Evolutionary conservation across 2,113 vertebrate species (phyloP).

Genomic region (Clarias magur): DNA sequence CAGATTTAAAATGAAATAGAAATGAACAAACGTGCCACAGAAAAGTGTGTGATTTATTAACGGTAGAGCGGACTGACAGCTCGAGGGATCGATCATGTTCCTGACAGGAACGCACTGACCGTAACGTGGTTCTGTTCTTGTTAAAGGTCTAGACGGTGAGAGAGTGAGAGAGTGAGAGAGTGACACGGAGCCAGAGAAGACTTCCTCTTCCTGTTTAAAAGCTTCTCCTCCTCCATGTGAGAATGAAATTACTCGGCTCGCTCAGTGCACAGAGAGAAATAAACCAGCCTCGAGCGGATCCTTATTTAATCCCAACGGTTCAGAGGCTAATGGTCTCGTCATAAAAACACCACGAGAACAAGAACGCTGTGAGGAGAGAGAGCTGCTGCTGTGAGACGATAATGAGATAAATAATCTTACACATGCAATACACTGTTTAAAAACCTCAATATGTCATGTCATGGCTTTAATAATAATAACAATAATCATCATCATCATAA

Average conservation of each 20-base stretch:
- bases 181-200: not conserved
- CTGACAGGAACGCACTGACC: slow-evolving; percentile 40
- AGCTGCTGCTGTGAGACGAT: not conserved
- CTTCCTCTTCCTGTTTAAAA: slow-evolving; percentile 33
- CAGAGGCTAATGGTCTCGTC: slow-evolving; percentile 9
- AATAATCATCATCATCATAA: too few species aligned
- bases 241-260: slow-evolving; percentile 43
- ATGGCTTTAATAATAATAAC: too few species aligned
- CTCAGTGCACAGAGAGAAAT: slow-evolving; percentile 39
- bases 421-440: too few species aligned
- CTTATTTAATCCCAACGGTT: slow-evolving; percentile 31
- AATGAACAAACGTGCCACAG: slow-evolving; percentile 4
- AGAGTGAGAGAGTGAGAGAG: not conserved
- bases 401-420: not conserved
- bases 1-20: not conserved
- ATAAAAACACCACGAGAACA: slow-evolving; percentile 14
- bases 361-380: not conserved
- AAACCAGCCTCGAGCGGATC: slow-evolving; percentile 51
- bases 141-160: slow-evolving; percentile 55
- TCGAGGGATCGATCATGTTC: not conserved
- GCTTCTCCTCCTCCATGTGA: slow-evolving; percentile 35
- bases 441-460: not conserved
- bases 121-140: slow-evolving; percentile 67
- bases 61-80: not conserved
- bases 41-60: not conserved